phyloP scores from a whole-genome alignment of 2,797 vertebrate species.

The Rhynchonycteris naso region DNA sequence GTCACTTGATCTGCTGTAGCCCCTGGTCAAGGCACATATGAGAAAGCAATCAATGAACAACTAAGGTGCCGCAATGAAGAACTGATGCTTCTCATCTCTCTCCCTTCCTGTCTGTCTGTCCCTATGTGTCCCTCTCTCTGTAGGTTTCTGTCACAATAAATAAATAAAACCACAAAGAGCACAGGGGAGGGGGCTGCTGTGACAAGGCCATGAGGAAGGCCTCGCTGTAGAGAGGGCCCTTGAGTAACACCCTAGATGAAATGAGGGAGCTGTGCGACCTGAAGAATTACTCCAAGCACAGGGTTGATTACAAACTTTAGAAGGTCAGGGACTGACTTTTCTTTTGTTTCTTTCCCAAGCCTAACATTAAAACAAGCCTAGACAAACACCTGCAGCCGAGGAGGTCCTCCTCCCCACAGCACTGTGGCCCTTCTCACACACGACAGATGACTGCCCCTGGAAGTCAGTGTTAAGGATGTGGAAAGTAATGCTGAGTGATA shows the following conservation, averaged over 20 bases:
- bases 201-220: neutral
- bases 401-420: neutral
- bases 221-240: neutral
- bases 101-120: no score
- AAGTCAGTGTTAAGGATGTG: neutral
- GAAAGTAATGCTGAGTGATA: neutral
- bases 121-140: no score
- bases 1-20: no score
- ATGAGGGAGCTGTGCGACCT: accelerated
- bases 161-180: neutral
- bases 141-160: neutral
- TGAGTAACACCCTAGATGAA: neutral
- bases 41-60: no score
- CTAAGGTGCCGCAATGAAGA: no score
- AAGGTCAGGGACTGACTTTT: neutral
- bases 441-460: neutral
- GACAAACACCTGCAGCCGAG: neutral
- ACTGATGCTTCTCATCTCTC: no score
- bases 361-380: neutral
- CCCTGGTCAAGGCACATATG: no score
- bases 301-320: neutral
- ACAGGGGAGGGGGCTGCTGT: no score
- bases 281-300: neutral
- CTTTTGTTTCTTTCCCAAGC: neutral
- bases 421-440: neutral